Base-by-base conservation (phyloP, 2,113 vertebrate species). In the Fregata magnificens region DNA sequence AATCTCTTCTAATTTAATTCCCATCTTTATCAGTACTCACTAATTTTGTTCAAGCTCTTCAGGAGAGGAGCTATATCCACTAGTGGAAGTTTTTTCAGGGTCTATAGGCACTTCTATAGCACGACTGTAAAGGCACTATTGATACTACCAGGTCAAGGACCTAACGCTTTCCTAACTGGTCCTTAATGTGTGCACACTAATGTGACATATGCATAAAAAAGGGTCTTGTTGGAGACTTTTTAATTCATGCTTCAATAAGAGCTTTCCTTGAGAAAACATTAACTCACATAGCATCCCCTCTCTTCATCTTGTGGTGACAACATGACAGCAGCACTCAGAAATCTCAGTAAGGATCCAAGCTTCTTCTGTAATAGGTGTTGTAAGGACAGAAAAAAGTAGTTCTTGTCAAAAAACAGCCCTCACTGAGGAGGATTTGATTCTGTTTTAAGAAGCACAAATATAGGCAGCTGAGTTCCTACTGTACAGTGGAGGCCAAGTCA, bases 131-230 rank as follows among this genome's bases (percentile, higher is more conserved):
- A 70, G 34, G 3, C 26, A 38, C 9, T 15, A 5, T 22, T 10
- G 6, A 20, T 28, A 31, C 7, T 65, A 20, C 4, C 31, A 3
- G 1, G 32, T 28, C 32, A 73, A 71, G n/a, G 42, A 70, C 21
- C 14, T 72, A 36, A 16, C 0, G 0, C 4, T 79, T 38, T n/a
- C 16, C 11, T 24, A 67, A 50, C 4, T 40, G 9, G 38, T 72
- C 22, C 34, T 69, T 74, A 66, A n/a, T 53, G 12, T 26, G 25
- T 38, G 19, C 36, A 42, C 45, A 13, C 2, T 55, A n/a, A 73
- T n/a, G 17, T 59, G 29, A 34, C 29, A 25, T 7, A 42, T 7
- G 3, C 12, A 42, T 53, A 34, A 31, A 65, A 59, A 86, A n/a
- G 3, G 8, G 15, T 70, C 15, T 36, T 34, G 5, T 16, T 66